Evolutionary conservation across 2,113 vertebrate species (phyloP).

Genomic region (Ophthalmolycus amberensis): DNA sequence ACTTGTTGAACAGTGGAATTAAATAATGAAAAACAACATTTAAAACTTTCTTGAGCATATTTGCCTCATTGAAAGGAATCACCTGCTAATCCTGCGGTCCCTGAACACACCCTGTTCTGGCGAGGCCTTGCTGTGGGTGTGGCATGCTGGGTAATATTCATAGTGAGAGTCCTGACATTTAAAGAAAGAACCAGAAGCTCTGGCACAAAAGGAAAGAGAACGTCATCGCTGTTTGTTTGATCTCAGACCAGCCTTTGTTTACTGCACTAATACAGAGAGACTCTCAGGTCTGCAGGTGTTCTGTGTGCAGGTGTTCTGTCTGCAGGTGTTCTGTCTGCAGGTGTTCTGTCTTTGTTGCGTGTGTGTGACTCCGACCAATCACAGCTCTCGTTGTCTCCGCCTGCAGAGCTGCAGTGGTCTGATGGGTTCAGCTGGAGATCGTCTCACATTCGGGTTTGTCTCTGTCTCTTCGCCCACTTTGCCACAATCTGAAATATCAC

Average conservation of each 20-base stretch:
- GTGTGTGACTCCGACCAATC: too few relatives aligned
- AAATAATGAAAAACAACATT: too few relatives aligned
- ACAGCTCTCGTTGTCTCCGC: too few relatives aligned
- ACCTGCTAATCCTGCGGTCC: not conserved
- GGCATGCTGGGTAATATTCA: constrained; percentile 25
- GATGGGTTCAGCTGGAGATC: too few relatives aligned
- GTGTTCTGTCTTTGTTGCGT: too few relatives aligned
- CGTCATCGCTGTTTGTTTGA: not conserved
- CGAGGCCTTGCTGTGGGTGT: not conserved
- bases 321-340: too few relatives aligned
- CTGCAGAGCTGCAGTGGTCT: too few relatives aligned
- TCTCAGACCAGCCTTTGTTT: not conserved
- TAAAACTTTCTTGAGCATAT: not conserved
- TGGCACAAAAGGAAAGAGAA: too few relatives aligned
- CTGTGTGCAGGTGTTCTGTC: too few relatives aligned
- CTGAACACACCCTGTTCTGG: constrained; percentile 34
- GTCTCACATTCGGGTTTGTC: not conserved
- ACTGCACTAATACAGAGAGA: too few relatives aligned
- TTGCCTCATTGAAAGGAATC: constrained; percentile 23
- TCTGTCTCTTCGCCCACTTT: not conserved
- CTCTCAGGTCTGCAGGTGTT: too few relatives aligned
- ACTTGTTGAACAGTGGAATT: too few relatives aligned
- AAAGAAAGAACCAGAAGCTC: not conserved
- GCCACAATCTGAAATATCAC: constrained; percentile 7
- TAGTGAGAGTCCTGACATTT: not conserved